Evolutionary conservation across 2,113 vertebrate species (phyloP).

Genomic region (Lota lota): DNA sequence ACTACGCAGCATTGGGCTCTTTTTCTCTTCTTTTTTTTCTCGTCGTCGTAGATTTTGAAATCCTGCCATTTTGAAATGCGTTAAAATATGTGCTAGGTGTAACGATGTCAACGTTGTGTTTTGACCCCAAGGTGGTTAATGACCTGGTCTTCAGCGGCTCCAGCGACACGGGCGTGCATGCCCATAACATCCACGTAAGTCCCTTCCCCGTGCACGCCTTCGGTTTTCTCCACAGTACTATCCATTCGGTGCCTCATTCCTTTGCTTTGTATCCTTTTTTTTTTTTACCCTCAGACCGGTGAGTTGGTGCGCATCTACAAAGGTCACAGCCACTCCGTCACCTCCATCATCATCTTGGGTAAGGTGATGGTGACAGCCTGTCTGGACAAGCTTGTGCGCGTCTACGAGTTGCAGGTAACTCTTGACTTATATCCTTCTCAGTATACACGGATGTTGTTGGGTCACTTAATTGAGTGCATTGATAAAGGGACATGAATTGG

Average conservation of each 20-base stretch:
- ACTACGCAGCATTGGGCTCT: too few relatives aligned
- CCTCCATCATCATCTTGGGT: conserved; percentile 88
- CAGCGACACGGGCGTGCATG: conserved; percentile 93
- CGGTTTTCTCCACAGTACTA: not conserved
- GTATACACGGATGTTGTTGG: too few relatives aligned
- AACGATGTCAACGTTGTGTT: not conserved
- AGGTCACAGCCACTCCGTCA: conserved; percentile 91
- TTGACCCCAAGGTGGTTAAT: conserved; percentile 86
- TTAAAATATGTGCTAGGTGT: too few relatives aligned
- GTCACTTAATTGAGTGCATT: too few relatives aligned
- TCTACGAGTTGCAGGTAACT: conserved; percentile 91
- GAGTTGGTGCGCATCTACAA: conserved; percentile 92
- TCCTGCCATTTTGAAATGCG: too few relatives aligned
- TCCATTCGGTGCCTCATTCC: too few relatives aligned
- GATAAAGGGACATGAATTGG: too few relatives aligned
- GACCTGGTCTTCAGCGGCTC: conserved; percentile 97
- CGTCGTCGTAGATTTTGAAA: too few relatives aligned
- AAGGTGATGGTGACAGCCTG: conserved; percentile 97
- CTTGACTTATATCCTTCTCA: not conserved
- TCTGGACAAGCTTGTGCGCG: conserved; percentile 90
- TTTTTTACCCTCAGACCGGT: conserved; percentile 76
- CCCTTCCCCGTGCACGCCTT: not conserved
- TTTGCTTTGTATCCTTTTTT: not conserved
- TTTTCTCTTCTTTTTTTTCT: too few relatives aligned
- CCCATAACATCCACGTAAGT: conserved; percentile 96